Evolutionary conservation across 2,888 invertebrate species (phyloP).

Genomic region (Dasysyrphus albostriatus): DNA sequence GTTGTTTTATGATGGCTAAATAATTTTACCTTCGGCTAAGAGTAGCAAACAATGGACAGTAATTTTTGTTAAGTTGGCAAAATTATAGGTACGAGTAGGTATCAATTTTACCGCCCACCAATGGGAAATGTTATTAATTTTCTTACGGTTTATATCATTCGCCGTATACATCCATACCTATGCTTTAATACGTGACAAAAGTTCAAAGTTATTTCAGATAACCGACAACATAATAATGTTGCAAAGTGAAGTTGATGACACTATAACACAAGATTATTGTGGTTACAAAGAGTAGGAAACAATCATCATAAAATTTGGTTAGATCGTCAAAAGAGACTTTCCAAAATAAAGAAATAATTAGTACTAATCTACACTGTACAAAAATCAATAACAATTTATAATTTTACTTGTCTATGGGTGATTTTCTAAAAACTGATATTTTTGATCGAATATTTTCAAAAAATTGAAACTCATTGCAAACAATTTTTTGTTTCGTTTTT

Average conservation of each 20-base stretch:
- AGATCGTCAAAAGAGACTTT: not conserved
- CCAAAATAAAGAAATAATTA: too few species aligned
- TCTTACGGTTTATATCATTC: not conserved
- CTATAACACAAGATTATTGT: not conserved
- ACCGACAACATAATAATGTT: not conserved
- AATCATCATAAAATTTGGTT: not conserved
- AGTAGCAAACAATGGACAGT: constrained; percentile 10
- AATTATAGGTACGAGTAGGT: not conserved
- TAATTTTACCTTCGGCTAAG: constrained; percentile 37
- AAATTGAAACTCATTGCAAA: too few species aligned
- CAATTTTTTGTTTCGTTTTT: too few species aligned
- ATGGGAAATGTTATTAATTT: not conserved
- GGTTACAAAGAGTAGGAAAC: not conserved
- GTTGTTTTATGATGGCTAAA: constrained; percentile 54
- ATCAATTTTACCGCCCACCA: not conserved
- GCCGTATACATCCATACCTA: not conserved
- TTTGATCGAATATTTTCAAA: too few species aligned
- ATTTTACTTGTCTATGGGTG: too few species aligned
- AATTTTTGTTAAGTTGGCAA: constrained; percentile 34
- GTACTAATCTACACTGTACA: too few species aligned
- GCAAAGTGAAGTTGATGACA: not conserved
- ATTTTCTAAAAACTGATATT: too few species aligned
- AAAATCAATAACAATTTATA: too few species aligned
- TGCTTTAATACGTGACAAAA: not conserved
- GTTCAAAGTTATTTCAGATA: not conserved